phyloP scores from a whole-genome alignment of 1,140 invertebrate genomes.

The Drosophila willistoni region DNA sequence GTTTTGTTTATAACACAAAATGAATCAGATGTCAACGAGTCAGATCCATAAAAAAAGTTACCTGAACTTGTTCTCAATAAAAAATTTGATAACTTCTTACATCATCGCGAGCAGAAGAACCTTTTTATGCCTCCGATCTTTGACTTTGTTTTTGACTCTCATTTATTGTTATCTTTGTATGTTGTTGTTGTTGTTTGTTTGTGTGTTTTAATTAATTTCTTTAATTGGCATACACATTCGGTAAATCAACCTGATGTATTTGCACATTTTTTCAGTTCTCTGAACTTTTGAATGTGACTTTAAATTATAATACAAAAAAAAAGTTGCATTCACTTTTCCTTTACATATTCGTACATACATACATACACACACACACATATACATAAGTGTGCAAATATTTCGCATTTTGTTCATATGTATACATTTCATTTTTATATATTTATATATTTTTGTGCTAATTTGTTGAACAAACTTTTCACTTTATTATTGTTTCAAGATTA shows the following conservation, averaged over 20 bases:
- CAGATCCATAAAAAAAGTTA: background rate
- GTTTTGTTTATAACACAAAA: background rate
- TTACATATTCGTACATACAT: background rate
- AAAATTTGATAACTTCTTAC: conserved; percentile 3
- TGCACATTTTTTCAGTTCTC: conserved; percentile 9
- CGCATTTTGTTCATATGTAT: conserved; percentile 24
- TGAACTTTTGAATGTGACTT: conserved; percentile 11
- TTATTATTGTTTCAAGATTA: conserved; percentile 35
- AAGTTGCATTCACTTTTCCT: conserved; percentile 11
- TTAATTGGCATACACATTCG: conserved; percentile 1
- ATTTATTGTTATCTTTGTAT: conserved; percentile 1
- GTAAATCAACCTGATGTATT: conserved; percentile 6
- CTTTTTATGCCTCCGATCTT: conserved; percentile 1
- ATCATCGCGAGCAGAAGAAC: background rate
- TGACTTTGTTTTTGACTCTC: background rate
- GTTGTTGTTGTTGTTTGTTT: background rate
- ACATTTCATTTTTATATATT: conserved; percentile 47
- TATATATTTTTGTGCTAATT: conserved; percentile 59
- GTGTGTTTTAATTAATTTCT: conserved; percentile 14
- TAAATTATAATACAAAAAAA: background rate
- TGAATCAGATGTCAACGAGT: background rate
- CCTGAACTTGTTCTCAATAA: background rate
- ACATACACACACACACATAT: background rate
- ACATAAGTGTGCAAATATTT: conserved; percentile 65
- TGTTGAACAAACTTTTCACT: conserved; percentile 68